Evolutionary conservation across 2,797 vertebrate genomes (phyloP).

Genomic region (Rhinophrynus dorsalis): DNA sequence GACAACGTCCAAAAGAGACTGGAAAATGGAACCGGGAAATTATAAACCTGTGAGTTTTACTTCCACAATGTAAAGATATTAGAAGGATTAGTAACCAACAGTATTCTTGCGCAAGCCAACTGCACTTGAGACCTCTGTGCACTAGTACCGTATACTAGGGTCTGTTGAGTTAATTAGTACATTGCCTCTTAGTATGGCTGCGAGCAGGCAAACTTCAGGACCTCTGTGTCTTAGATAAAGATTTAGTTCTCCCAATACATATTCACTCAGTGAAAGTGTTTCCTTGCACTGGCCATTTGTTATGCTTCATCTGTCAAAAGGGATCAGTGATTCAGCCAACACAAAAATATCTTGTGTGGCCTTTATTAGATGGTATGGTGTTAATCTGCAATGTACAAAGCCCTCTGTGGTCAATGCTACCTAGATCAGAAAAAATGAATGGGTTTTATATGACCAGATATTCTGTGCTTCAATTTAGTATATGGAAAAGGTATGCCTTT

Average conservation of each 20-base stretch:
- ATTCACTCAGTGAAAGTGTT: neutral
- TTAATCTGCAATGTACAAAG: neutral
- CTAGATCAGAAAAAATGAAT: neutral
- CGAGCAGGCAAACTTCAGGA: neutral
- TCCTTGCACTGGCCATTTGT: neutral
- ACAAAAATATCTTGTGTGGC: neutral
- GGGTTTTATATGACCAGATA: too few relatives aligned
- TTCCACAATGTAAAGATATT: too few relatives aligned
- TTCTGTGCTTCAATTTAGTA: too few relatives aligned
- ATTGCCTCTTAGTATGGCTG: neutral
- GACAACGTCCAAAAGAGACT: too few relatives aligned
- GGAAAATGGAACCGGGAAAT: too few relatives aligned
- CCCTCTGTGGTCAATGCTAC: neutral
- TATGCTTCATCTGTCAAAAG: conserved; percentile 1
- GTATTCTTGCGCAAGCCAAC: too few relatives aligned
- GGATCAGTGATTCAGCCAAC: neutral
- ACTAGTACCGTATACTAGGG: too few relatives aligned
- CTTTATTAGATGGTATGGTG: neutral
- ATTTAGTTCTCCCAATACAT: neutral
- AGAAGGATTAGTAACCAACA: too few relatives aligned
- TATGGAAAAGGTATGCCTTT: too few relatives aligned
- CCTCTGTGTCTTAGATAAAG: neutral
- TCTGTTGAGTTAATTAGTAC: neutral
- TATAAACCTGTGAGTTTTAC: too few relatives aligned
- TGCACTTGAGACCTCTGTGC: too few relatives aligned